A percentile compares a stretch with the other conserved stretches of the same genome.
These are phyloP conservation scores for Laterallus jamaicensis DNA, from an alignment of 2,113 vertebrate genomes.

Conservation along the genomic window DNA sequence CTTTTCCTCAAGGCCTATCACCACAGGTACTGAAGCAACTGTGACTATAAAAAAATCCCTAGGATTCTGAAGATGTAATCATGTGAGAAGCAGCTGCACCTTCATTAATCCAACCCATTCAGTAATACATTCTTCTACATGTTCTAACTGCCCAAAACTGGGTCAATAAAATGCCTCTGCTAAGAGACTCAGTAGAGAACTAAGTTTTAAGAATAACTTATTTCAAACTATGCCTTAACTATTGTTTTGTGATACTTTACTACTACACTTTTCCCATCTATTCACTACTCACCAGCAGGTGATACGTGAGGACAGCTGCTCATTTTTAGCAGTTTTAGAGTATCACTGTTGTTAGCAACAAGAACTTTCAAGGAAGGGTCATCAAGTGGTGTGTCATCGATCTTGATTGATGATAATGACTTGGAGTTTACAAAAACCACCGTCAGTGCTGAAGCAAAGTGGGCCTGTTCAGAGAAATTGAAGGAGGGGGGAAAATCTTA, in stretches of 20 bases:
- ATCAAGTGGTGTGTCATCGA: slow-evolving; percentile 84
- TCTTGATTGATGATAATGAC: slow-evolving; percentile 83
- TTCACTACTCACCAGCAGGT: slow-evolving; percentile 77
- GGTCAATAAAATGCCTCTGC: not conserved
- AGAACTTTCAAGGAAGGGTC: slow-evolving; percentile 87
- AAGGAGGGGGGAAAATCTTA: not conserved
- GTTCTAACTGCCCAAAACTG: not conserved
- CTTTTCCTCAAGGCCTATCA: not conserved
- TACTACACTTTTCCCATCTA: not conserved
- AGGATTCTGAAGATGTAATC: not conserved
- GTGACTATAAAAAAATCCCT: not conserved
- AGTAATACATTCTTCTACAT: not conserved
- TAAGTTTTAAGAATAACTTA: not conserved
- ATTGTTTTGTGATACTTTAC: not conserved
- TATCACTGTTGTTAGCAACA: slow-evolving; percentile 84
- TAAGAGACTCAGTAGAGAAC: not conserved
- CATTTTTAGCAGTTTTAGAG: slow-evolving; percentile 83
- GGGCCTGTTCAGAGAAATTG: slow-evolving; percentile 69
- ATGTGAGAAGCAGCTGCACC: not conserved
- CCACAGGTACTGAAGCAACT: not conserved
- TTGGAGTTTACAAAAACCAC: slow-evolving; percentile 87
- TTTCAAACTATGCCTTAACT: not conserved
- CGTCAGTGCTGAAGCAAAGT: slow-evolving; percentile 83
- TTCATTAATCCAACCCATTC: not conserved
- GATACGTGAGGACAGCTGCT: slow-evolving; percentile 87